A percentile compares a stretch with the other conserved stretches of the same genome.
These are phyloP conservation scores for Darevskia mixta DNA, from an alignment of 2,797 vertebrate genomes.

Conservation along the genomic window DNA sequence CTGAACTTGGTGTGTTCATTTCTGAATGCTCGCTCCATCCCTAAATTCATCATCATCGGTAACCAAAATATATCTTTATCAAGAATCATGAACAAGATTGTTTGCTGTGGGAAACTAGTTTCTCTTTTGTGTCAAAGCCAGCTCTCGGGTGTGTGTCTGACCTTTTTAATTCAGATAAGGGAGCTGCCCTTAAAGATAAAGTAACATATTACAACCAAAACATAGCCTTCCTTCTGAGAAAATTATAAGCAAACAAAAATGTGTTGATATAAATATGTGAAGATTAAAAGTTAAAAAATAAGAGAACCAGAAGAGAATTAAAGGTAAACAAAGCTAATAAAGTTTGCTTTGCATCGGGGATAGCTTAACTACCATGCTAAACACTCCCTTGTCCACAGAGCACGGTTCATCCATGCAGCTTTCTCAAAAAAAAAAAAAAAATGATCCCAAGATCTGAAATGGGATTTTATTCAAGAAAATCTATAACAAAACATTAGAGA, in stretches of 20 bases:
- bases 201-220: conserved; percentile 20
- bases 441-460: neutral
- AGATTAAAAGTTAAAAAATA: conserved; percentile 20
- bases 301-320: conserved; percentile 11
- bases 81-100: neutral
- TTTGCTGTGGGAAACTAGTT: conserved; percentile 17
- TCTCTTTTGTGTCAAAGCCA: conserved; percentile 1
- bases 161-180: conserved; percentile 19
- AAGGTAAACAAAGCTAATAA: conserved; percentile 15
- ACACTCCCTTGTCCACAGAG: neutral
- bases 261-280: conserved; percentile 22
- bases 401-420: too few species aligned
- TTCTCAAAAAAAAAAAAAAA: neutral
- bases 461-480: neutral
- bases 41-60: neutral
- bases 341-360: neutral
- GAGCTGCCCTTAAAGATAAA: conserved; percentile 22
- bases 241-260: conserved; percentile 18
- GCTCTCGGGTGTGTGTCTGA: conserved; percentile 11
- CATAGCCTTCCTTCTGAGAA: conserved; percentile 1
- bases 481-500: neutral
- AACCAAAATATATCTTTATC: neutral
- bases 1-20: neutral
- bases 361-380: neutral
- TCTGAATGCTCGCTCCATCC: neutral